These are phyloP conservation scores for Etheostoma cragini DNA, from an alignment of 2,113 vertebrate genomes.

Conservation along the genomic window DNA sequence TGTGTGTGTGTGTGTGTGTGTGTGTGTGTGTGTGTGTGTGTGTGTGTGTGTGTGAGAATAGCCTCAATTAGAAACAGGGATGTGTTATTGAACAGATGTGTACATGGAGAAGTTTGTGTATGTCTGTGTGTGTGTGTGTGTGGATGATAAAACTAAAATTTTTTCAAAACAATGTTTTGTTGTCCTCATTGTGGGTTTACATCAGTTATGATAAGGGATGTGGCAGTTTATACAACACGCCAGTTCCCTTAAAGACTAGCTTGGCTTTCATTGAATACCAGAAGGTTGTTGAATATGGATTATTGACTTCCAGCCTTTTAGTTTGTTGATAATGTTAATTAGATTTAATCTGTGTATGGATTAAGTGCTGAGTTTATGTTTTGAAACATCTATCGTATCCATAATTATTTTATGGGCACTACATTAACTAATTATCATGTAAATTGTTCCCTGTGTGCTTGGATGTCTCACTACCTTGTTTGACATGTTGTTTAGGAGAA, in stretches of 20 bases:
- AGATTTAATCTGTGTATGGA: neutral
- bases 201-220: neutral
- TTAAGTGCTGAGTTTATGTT: neutral
- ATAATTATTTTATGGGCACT: neutral
- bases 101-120: neutral
- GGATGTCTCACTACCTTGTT: neutral
- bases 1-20: too few relatives aligned
- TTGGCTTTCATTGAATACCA: neutral
- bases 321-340: neutral
- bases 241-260: neutral
- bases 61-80: slow-evolving; percentile 13
- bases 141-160: neutral
- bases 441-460: neutral
- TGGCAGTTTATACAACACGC: neutral
- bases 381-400: neutral
- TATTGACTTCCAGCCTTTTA: neutral
- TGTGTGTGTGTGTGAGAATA: too few relatives aligned
- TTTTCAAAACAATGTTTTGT: neutral
- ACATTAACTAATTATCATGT: neutral
- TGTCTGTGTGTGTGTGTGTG: too few relatives aligned
- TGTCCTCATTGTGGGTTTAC: neutral
- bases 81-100: neutral
- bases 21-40: too few relatives aligned
- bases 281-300: neutral
- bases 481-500: neutral